Conservation (phyloP, 2,888 invertebrate genomes). For the Epirrhoe alternata region DNA sequence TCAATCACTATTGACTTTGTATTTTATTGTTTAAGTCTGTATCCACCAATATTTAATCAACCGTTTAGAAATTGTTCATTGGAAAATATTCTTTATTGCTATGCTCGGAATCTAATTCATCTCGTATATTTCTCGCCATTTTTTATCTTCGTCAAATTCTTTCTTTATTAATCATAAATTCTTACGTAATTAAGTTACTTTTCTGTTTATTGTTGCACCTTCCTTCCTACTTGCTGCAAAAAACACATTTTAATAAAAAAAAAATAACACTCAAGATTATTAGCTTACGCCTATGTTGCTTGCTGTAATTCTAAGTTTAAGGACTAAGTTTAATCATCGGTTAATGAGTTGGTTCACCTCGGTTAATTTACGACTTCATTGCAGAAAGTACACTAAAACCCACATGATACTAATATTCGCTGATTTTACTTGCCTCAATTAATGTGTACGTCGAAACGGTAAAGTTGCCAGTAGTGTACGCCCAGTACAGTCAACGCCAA, state of each 20-base stretch:
- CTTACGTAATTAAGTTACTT: too few species aligned
- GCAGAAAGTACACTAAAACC: slow-evolving; percentile 31
- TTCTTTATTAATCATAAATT: too few species aligned
- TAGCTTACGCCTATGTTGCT: too few species aligned
- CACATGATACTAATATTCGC: slow-evolving; percentile 51
- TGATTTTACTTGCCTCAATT: slow-evolving; percentile 77
- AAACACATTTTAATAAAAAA: too few species aligned
- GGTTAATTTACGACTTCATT: slow-evolving; percentile 36
- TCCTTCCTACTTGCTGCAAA: too few species aligned
- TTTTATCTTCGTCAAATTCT: too few species aligned
- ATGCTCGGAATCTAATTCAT: too few species aligned
- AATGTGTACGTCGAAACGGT: slow-evolving; percentile 80
- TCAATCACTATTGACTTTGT: slow-evolving; percentile 28
- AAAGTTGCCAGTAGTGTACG: slow-evolving; percentile 66
- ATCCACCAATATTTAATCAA: background rate
- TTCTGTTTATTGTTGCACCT: too few species aligned
- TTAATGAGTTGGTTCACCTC: background rate
- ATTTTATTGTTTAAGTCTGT: slow-evolving; percentile 8
- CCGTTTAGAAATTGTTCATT: background rate
- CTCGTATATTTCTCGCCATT: too few species aligned
- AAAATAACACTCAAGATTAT: too few species aligned
- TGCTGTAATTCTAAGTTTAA: too few species aligned
- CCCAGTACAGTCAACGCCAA: slow-evolving; percentile 56
- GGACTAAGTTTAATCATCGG: background rate
- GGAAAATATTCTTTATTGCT: too few species aligned